Evolutionary conservation across 2,113 vertebrate genomes (phyloP).

Genomic region (Mesitornis unicolor): DNA sequence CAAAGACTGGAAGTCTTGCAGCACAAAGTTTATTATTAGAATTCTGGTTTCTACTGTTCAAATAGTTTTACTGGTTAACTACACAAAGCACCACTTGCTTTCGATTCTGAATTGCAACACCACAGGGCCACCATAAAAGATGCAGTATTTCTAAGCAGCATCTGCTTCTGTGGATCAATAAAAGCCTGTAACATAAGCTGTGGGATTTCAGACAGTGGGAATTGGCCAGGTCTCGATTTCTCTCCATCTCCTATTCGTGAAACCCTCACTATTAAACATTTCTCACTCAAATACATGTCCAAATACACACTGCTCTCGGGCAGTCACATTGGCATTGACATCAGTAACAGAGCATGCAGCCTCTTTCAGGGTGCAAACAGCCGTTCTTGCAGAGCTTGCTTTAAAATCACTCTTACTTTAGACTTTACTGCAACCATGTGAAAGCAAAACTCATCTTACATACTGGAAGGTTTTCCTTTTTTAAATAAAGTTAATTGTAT

Average conservation of each 20-base stretch:
- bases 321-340: not conserved
- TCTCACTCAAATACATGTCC: not conserved
- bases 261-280: not conserved
- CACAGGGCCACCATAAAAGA: constrained; percentile 19
- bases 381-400: not conserved
- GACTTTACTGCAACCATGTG: not conserved
- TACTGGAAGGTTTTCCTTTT: constrained; percentile 9
- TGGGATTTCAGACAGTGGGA: not conserved
- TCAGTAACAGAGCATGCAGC: not conserved
- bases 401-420: not conserved
- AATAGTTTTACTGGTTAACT: constrained; percentile 9
- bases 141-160: constrained; percentile 47
- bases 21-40: constrained; percentile 32
- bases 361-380: not conserved
- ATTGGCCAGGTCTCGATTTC: not conserved
- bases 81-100: constrained; percentile 48
- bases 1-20: constrained; percentile 40
- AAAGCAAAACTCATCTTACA: not conserved
- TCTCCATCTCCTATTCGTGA: not conserved
- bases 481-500: not conserved
- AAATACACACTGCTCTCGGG: not conserved
- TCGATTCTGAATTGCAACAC: constrained; percentile 22
- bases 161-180: constrained; percentile 39
- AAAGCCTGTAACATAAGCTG: not conserved
- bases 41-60: constrained; percentile 16